Conservation (phyloP, 2,888 invertebrate genomes). For the Lydus trimaculatus region DNA sequence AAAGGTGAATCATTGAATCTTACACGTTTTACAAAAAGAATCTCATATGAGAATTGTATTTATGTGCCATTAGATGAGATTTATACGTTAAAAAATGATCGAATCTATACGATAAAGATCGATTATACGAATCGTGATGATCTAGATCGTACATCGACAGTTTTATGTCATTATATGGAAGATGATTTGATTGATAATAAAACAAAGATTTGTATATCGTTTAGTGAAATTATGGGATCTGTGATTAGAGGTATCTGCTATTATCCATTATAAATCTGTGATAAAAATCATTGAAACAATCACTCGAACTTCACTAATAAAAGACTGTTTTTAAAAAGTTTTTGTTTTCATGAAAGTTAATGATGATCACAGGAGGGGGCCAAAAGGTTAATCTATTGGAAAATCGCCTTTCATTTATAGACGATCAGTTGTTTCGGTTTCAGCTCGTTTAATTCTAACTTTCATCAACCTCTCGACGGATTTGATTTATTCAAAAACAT, state of each 20-base stretch:
- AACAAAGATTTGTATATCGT: conserved; percentile 41
- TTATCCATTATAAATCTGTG: conserved; percentile 42
- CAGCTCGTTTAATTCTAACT: no score
- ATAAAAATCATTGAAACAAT: not conserved
- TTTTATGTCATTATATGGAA: conserved; percentile 49
- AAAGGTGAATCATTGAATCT: conserved; percentile 20
- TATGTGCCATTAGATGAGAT: conserved; percentile 42
- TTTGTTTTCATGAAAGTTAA: no score
- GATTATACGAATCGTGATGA: conserved; percentile 44
- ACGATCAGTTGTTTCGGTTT: no score
- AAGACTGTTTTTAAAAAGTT: not conserved
- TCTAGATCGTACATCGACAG: conserved; percentile 32
- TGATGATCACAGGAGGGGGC: no score
- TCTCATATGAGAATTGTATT: conserved; percentile 39
- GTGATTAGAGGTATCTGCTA: conserved; percentile 52
- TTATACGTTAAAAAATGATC: conserved; percentile 43
- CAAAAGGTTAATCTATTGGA: no score
- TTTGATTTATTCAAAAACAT: no score
- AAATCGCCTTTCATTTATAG: no score
- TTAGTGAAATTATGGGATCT: conserved; percentile 49
- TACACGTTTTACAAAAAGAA: conserved; percentile 36
- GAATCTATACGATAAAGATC: conserved; percentile 47
- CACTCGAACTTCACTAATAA: not conserved
- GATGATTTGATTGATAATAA: conserved; percentile 39
- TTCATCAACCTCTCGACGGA: no score